Evolutionary conservation across 2,888 invertebrate genomes (phyloP).

Genomic region (Sipha maydis): DNA sequence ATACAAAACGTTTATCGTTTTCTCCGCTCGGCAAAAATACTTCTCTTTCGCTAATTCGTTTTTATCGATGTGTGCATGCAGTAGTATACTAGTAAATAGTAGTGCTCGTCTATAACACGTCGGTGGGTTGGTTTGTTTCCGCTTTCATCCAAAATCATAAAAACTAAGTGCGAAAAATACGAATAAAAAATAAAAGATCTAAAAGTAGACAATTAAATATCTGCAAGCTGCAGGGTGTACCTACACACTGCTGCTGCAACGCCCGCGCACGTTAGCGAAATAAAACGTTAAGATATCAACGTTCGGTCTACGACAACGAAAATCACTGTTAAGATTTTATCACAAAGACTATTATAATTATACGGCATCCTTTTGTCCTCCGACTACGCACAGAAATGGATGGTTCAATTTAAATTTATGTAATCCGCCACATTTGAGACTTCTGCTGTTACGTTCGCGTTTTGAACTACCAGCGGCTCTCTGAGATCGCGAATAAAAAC

Average conservation of each 20-base stretch:
- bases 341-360: background rate
- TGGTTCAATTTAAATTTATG: slow-evolving; percentile 1
- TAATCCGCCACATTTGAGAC: background rate
- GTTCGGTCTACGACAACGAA: background rate
- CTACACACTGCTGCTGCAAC: background rate
- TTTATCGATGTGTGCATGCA: background rate
- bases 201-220: background rate
- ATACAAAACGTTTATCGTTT: slow-evolving; percentile 26
- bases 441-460: no score
- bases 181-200: background rate
- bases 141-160: background rate
- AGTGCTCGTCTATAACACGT: background rate
- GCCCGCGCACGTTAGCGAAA: background rate
- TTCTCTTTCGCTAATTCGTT: slow-evolving; percentile 24
- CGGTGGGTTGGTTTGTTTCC: background rate
- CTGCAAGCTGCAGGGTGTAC: no score
- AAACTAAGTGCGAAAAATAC: background rate
- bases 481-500: no score
- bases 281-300: background rate
- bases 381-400: background rate
- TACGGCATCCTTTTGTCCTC: background rate
- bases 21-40: background rate
- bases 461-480: no score
- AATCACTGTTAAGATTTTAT: background rate
- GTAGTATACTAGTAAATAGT: no score